phyloP scores from a whole-genome alignment of 2,113 vertebrate genomes.

The Passer domesticus region DNA sequence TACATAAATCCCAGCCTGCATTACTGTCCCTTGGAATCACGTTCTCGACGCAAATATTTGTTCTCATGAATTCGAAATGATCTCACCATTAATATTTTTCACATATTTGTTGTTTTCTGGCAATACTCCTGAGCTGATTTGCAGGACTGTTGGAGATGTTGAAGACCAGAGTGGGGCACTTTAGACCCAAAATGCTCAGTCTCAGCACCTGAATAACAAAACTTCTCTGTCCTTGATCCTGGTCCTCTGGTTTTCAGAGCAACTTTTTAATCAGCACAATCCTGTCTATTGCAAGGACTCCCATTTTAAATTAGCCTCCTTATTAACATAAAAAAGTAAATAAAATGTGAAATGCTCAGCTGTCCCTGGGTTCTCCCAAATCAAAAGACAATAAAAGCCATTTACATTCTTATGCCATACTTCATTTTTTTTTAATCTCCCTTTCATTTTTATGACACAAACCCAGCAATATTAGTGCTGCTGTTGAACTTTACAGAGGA shows the following conservation, averaged over 20 bases:
- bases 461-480: not conserved
- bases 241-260: not conserved
- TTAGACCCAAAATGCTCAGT: not conserved
- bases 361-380: not conserved
- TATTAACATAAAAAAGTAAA: constrained; percentile 3
- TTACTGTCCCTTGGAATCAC: rapidly evolving
- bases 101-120: not conserved
- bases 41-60: not conserved
- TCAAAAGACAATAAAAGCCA: not conserved
- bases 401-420: not conserved
- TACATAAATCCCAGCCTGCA: not conserved
- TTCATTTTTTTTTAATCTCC: not conserved
- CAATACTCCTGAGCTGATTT: not conserved
- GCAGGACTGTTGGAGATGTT: not conserved
- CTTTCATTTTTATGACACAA: not conserved
- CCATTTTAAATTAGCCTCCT: not conserved
- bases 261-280: not conserved
- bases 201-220: not conserved
- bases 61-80: not conserved
- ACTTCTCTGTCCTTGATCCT: not conserved
- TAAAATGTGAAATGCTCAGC: not conserved
- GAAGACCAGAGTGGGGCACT: not conserved
- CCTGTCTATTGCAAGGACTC: not conserved
- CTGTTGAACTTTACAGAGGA: not conserved
- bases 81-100: not conserved